Conservation (phyloP, 37 sponge, comb jelly and placozoan species). For the Cliona cf. orientalis region DNA sequence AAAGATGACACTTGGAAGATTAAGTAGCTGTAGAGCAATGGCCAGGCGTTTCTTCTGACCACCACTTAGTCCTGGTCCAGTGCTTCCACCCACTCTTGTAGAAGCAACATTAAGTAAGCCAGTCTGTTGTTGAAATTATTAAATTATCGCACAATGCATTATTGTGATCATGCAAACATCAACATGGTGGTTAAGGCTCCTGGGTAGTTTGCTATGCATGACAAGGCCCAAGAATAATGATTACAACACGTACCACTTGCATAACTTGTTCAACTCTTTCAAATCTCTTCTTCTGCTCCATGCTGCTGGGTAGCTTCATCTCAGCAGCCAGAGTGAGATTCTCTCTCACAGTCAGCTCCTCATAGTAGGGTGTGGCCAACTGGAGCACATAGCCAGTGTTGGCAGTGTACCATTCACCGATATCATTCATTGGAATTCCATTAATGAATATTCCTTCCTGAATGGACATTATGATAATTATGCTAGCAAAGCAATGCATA, state of each 20-base stretch:
- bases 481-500: neutral
- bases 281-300: conserved; percentile 27
- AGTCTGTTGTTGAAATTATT: conserved; percentile 46
- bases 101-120: conserved; percentile 66
- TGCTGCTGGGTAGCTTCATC: conserved; percentile 41
- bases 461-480: neutral
- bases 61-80: conserved; percentile 81
- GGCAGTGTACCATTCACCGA: conserved; percentile 53
- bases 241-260: conserved; percentile 26
- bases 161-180: neutral
- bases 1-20: conserved; percentile 73
- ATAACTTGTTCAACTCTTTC: conserved; percentile 66
- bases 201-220: too few relatives aligned
- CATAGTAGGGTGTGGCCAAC: conserved; percentile 71
- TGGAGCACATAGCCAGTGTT: conserved; percentile 78
- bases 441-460: conserved; percentile 54
- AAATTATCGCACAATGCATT: conserved; percentile 41
- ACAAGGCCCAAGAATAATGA: too few relatives aligned
- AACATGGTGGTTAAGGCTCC: neutral
- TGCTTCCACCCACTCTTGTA: conserved; percentile 75
- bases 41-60: conserved; percentile 87
- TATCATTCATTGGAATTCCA: conserved; percentile 46
- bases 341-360: conserved; percentile 77
- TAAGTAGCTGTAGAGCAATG: conserved; percentile 82
- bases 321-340: conserved; percentile 69